Percentiles rank a stretch among this genome's conserved stretches.
These are phyloP conservation scores for Araneus ventricosus DNA, from an alignment of 1,140 invertebrate genomes.

Conservation along the genomic window DNA sequence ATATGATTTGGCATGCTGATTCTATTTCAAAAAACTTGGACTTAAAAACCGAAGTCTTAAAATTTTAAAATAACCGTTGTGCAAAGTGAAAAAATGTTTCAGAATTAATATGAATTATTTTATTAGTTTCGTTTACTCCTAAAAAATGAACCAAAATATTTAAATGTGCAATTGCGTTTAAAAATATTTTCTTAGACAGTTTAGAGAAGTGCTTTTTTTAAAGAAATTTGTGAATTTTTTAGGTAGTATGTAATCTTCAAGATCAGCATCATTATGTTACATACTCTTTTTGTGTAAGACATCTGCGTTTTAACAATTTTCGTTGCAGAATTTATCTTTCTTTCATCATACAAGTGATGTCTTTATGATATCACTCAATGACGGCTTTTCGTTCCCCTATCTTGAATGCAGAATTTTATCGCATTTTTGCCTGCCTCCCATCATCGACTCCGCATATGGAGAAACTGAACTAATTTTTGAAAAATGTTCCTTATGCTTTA, in stretches of 20 bases:
- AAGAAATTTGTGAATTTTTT: neutral
- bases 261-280: too few relatives aligned
- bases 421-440: neutral
- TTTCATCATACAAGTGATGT: neutral
- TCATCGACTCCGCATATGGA: neutral
- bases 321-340: neutral
- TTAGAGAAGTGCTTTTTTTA: neutral
- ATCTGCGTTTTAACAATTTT: neutral
- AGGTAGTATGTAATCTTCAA: too few relatives aligned
- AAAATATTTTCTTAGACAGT: neutral
- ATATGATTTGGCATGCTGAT: too few relatives aligned
- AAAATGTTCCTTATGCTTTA: neutral
- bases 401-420: neutral
- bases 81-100: too few relatives aligned
- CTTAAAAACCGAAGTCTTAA: too few relatives aligned
- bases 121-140: too few relatives aligned
- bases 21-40: too few relatives aligned
- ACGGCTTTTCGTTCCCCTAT: neutral
- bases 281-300: too few relatives aligned
- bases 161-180: too few relatives aligned
- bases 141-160: too few relatives aligned
- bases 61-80: too few relatives aligned
- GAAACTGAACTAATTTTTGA: neutral
- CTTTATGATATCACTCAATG: neutral
- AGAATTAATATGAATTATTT: too few relatives aligned